A percentile compares a stretch with the other conserved stretches of the same genome.
phyloP scores from a whole-genome alignment of 2,113 vertebrate species.

The human region DNA sequence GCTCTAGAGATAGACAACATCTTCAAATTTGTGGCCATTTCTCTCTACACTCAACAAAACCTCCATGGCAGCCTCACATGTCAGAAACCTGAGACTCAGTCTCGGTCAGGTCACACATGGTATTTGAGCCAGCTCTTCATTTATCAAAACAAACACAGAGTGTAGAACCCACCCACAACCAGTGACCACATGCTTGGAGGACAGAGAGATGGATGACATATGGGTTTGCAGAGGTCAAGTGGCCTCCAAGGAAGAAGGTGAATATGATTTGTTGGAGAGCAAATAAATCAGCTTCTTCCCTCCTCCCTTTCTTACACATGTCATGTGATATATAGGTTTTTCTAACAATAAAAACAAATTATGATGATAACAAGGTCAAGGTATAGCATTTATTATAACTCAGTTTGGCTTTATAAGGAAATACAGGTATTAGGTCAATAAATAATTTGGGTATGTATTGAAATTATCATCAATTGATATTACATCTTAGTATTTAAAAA shows the following conservation, averaged over 20 bases:
- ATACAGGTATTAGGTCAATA: neutral
- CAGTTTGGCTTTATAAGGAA: neutral
- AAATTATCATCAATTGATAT: neutral
- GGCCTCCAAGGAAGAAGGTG: neutral
- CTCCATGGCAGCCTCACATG: neutral
- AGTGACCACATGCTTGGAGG: neutral
- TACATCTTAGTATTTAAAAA: neutral
- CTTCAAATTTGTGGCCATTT: neutral
- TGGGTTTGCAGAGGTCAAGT: neutral
- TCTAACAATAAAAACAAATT: conserved; percentile 38
- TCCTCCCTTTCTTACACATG: neutral
- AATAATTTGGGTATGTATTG: neutral
- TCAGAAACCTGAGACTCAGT: neutral
- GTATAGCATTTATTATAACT: neutral
- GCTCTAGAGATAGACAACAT: neutral
- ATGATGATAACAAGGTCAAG: conserved; percentile 33
- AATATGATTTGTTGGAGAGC: neutral
- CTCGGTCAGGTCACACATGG: neutral
- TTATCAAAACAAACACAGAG: neutral
- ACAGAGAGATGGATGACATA: neutral
- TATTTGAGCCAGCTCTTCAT: neutral
- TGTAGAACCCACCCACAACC: neutral
- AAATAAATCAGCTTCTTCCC: neutral
- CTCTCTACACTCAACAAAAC: neutral
- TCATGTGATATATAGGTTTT: neutral